Conservation (phyloP, 92 coral and sea anemone species). For the Parazoanthus swiftii region DNA sequence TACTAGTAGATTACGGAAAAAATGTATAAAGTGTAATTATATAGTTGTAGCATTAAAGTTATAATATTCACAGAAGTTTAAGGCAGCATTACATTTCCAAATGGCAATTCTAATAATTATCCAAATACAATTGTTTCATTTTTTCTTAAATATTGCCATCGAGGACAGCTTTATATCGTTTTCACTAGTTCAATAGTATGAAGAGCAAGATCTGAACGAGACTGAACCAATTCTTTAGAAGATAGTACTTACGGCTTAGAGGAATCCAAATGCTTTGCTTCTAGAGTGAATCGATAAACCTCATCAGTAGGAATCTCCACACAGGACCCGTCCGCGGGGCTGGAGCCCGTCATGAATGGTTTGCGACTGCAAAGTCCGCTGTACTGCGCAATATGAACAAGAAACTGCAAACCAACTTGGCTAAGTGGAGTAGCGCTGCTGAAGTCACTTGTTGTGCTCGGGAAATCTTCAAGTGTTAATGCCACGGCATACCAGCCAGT, state of each 20-base stretch:
- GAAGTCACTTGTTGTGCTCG: not conserved
- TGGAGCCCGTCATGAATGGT: constrained; percentile 44
- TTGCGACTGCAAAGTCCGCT: constrained; percentile 40
- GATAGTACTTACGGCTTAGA: constrained; percentile 39
- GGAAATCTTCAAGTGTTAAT: constrained; percentile 25
- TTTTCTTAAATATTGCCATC: no score
- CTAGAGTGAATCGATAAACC: constrained; percentile 18
- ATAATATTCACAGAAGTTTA: no score
- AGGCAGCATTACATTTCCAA: no score
- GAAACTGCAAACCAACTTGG: constrained; percentile 52
- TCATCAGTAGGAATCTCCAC: constrained; percentile 31
- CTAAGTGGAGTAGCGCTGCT: not conserved
- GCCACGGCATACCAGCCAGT: constrained; percentile 34
- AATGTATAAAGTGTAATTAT: no score
- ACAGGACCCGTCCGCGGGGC: constrained; percentile 43
- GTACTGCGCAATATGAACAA: constrained; percentile 43
- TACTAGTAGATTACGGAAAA: no score
- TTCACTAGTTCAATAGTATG: not conserved
- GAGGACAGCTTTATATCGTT: no score
- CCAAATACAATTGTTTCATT: no score
- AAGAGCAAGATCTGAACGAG: not conserved
- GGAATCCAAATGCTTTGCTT: constrained; percentile 53
- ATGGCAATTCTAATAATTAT: no score
- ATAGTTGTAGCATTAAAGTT: no score
- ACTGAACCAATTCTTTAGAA: not conserved